phyloP scores from a whole-genome alignment of 2,113 vertebrate species.

The Sorex fumeus region DNA sequence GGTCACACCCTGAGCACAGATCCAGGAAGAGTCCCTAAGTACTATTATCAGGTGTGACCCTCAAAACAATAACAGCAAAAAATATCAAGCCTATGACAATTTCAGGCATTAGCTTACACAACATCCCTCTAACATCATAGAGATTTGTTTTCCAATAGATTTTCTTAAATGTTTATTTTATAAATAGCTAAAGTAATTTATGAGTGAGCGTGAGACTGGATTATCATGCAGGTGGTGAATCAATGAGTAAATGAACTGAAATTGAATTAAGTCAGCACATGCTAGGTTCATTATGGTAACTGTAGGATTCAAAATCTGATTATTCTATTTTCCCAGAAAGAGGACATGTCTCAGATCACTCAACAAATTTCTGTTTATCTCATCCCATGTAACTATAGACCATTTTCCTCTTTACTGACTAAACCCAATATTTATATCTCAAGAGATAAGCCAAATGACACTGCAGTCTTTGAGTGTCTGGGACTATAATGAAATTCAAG shows the following conservation, averaged over 20 bases:
- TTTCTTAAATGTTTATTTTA: too few relatives aligned
- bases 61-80: too few relatives aligned
- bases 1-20: too few relatives aligned
- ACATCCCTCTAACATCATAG: not conserved
- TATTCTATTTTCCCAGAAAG: not conserved
- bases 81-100: too few relatives aligned
- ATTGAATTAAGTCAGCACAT: not conserved
- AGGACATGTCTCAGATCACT: not conserved
- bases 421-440: not conserved
- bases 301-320: not conserved
- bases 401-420: not conserved
- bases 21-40: too few relatives aligned
- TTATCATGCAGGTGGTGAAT: not conserved
- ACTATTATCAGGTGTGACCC: too few relatives aligned
- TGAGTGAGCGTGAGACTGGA: not conserved
- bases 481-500: not conserved
- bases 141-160: too few relatives aligned
- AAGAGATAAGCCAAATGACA: not conserved
- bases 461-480: not conserved
- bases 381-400: not conserved
- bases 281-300: not conserved
- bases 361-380: not conserved
- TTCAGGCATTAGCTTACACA: not conserved
- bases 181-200: not conserved
- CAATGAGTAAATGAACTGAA: not conserved